These are phyloP conservation scores for Coenonympha glycerion DNA, from an alignment of 2,888 invertebrate species.

Conservation along the genomic window DNA sequence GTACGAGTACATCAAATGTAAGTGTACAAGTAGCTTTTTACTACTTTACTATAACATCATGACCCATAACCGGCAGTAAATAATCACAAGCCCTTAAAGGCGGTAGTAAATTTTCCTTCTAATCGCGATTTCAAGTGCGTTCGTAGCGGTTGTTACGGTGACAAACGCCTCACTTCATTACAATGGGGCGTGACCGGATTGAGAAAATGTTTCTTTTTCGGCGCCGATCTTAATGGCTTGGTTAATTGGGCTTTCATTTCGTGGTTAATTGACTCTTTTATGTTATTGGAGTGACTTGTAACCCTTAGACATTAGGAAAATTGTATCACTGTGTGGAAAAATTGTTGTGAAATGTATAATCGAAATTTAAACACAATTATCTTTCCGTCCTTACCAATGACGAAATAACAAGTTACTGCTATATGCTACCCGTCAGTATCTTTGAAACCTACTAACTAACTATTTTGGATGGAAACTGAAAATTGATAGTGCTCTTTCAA, in stretches of 20 bases:
- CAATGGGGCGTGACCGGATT: constrained; percentile 55
- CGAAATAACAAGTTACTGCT: no score
- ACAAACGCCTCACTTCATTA: constrained; percentile 69
- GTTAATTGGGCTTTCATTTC: constrained; percentile 24
- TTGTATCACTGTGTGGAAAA: no score
- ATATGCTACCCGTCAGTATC: no score
- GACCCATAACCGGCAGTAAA: neutral
- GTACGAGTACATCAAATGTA: no score
- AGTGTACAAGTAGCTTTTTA: no score
- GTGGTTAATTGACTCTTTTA: neutral
- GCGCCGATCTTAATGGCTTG: constrained; percentile 38
- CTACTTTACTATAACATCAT: neutral
- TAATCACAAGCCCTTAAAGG: constrained; percentile 14
- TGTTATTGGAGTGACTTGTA: neutral
- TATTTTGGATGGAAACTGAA: no score
- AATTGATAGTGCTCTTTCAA: no score
- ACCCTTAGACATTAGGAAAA: no score
- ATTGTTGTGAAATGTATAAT: no score
- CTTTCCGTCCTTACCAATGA: no score
- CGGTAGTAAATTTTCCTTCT: constrained; percentile 62
- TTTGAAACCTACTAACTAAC: no score
- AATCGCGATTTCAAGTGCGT: constrained; percentile 63
- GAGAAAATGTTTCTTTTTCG: constrained; percentile 46
- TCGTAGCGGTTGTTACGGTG: constrained; percentile 56
- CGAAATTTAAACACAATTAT: no score